phyloP scores from a whole-genome alignment of 2,888 invertebrate genomes.

The Gerris lacustris region DNA sequence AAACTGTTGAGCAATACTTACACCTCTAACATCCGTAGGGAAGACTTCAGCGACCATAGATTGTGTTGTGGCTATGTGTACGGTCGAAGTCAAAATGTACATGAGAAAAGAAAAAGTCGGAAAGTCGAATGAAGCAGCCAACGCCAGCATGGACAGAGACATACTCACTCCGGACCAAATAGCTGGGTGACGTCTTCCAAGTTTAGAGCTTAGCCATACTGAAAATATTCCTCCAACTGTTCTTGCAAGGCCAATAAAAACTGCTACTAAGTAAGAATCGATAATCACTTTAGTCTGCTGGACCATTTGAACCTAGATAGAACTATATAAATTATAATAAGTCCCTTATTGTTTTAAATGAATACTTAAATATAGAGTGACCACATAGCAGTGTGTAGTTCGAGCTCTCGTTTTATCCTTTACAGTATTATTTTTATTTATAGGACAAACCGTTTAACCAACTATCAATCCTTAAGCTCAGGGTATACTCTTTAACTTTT shows the following conservation, averaged over 20 bases:
- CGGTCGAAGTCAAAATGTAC: not conserved
- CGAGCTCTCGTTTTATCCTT: too few species aligned
- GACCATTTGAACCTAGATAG: too few species aligned
- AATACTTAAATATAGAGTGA: too few species aligned
- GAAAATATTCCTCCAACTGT: not conserved
- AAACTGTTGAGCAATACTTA: not conserved
- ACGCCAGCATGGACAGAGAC: not conserved
- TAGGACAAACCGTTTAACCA: too few species aligned
- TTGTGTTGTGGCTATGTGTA: not conserved
- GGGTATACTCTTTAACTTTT: too few species aligned
- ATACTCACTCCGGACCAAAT: not conserved
- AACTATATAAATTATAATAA: too few species aligned
- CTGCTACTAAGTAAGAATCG: not conserved
- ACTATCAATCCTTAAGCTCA: too few species aligned
- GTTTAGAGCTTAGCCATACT: not conserved
- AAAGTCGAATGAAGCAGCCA: not conserved
- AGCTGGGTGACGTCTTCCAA: not conserved
- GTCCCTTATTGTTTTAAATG: too few species aligned
- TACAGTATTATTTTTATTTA: too few species aligned
- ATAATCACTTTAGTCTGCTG: too few species aligned
- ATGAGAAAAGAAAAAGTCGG: not conserved
- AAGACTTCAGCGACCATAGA: slow-evolving; percentile 2
- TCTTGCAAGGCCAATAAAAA: not conserved
- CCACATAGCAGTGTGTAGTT: too few species aligned
- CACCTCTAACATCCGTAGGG: slow-evolving; percentile 5